Conservation (phyloP, 2,797 vertebrate genomes). For the Sebastes kiyomatsui region DNA sequence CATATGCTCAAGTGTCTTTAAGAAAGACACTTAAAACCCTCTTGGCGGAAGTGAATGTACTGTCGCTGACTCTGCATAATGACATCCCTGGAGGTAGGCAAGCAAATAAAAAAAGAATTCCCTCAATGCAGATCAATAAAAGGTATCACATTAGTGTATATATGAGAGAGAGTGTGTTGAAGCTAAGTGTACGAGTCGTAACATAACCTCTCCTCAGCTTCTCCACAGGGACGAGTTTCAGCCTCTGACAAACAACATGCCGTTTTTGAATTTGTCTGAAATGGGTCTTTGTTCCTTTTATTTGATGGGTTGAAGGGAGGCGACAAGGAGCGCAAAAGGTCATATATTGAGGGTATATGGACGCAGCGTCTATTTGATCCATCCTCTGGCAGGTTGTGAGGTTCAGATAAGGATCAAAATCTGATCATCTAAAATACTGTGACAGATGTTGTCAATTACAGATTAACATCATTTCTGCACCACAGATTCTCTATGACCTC, state of each 20-base stretch:
- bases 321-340: background rate
- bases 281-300: background rate
- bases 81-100: background rate
- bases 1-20: background rate
- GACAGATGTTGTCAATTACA: slow-evolving; percentile 59
- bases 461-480: slow-evolving; percentile 62
- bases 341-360: background rate
- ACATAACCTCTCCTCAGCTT: background rate
- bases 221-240: background rate
- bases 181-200: background rate
- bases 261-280: background rate
- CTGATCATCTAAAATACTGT: slow-evolving; percentile 50
- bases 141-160: slow-evolving; percentile 19
- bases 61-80: slow-evolving; percentile 10
- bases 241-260: background rate
- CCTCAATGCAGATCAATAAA: slow-evolving; percentile 29
- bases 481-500: slow-evolving; percentile 37
- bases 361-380: background rate
- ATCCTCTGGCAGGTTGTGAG: background rate
- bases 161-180: slow-evolving; percentile 13
- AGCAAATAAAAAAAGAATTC: slow-evolving; percentile 16
- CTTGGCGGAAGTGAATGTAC: background rate
- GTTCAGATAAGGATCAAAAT: slow-evolving; percentile 42
- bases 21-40: background rate
- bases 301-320: background rate